These are phyloP conservation scores for Ormyrus labotus DNA, from an alignment of 2,888 invertebrate species.

Conservation along the genomic window DNA sequence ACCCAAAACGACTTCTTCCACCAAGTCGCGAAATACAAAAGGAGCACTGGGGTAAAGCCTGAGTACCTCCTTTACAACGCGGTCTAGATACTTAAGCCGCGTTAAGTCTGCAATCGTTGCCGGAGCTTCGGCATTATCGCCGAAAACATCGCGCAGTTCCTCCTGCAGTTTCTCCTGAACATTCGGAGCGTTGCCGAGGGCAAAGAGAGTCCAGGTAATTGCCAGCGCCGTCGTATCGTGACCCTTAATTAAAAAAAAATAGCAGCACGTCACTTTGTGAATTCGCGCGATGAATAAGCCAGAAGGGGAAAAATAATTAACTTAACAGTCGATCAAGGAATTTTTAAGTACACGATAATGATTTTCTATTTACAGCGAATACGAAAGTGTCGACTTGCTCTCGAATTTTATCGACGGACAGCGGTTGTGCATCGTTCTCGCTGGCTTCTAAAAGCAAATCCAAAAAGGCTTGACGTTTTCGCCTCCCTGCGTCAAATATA, in stretches of 20 bases:
- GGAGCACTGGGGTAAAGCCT: slow-evolving; percentile 79
- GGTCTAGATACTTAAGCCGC: slow-evolving; percentile 78
- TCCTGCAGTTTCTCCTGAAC: slow-evolving; percentile 76
- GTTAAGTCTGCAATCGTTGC: slow-evolving; percentile 71
- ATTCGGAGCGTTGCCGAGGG: slow-evolving; percentile 75
- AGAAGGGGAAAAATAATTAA: neutral
- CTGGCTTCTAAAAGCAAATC: slow-evolving; percentile 81
- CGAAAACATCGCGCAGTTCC: slow-evolving; percentile 74
- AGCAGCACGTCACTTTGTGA: neutral
- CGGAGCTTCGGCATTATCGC: slow-evolving; percentile 59
- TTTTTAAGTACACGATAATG: neutral
- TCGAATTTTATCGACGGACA: slow-evolving; percentile 80
- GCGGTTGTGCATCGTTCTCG: slow-evolving; percentile 78
- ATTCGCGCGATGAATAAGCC: neutral
- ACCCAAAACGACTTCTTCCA: slow-evolving; percentile 76
- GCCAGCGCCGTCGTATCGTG: slow-evolving; percentile 78
- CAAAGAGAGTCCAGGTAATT: slow-evolving; percentile 77
- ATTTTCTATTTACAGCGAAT: slow-evolving; percentile 79
- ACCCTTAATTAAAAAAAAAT: slow-evolving; percentile 67
- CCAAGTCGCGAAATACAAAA: slow-evolving; percentile 75
- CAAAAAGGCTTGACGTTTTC: slow-evolving; percentile 82
- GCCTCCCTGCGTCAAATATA: slow-evolving; percentile 73
- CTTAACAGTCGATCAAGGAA: neutral
- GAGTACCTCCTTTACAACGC: slow-evolving; percentile 79
- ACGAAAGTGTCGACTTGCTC: slow-evolving; percentile 86